Conservation (phyloP, 2,797 vertebrate genomes). For the Argya squamiceps region DNA sequence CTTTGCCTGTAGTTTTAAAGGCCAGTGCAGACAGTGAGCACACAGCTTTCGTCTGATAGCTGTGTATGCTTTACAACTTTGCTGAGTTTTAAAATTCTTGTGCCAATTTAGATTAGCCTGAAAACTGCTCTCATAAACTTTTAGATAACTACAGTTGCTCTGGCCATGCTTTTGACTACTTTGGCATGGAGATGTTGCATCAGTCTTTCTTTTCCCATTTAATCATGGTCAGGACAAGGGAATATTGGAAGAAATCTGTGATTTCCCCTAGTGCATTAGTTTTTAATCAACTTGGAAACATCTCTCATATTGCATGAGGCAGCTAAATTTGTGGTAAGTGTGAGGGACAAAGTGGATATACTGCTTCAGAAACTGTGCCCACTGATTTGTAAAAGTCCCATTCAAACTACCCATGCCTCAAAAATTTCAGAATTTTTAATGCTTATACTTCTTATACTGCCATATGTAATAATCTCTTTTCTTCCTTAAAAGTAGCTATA, state of each 20-base stretch:
- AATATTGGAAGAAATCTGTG: background rate
- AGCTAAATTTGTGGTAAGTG: background rate
- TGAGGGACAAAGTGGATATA: background rate
- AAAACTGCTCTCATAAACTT: background rate
- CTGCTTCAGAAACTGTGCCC: background rate
- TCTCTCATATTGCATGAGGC: background rate
- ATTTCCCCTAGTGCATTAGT: background rate
- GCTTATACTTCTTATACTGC: background rate
- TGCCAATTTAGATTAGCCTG: slow-evolving; percentile 3
- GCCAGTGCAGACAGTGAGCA: background rate
- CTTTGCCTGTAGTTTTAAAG: background rate
- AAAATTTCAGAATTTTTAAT: background rate
- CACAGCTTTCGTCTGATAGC: background rate
- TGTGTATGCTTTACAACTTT: background rate
- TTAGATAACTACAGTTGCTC: background rate
- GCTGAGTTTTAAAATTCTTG: background rate
- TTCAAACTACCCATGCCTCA: background rate
- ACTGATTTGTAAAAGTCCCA: background rate
- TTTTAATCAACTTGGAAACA: background rate
- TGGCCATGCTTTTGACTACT: background rate
- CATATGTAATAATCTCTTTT: background rate
- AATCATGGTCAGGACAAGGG: background rate
- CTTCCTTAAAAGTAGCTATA: background rate
- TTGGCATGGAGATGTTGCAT: background rate
- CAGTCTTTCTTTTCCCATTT: background rate